Base-by-base conservation (phyloP, 30 jellyfish, hydroid and myxozoan species). In the Sanderia malayensis region DNA sequence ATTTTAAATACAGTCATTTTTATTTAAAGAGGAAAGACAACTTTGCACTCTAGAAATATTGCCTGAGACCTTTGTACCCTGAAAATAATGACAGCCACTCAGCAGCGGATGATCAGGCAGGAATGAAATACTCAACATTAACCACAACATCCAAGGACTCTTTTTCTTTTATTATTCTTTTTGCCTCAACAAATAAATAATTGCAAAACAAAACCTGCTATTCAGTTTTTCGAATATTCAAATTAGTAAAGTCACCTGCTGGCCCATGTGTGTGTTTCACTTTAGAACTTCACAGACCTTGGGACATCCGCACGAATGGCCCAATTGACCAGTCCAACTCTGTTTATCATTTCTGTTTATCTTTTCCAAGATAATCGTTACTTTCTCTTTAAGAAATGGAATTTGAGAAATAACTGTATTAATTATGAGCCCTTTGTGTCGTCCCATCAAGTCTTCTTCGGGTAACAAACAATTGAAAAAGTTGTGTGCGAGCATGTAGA, bases 21-120 rank as follows among this genome's bases (percentile, higher is more conserved):
- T 64, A 21, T 28, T 33, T 28, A 64, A 64, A 32, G 31, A 2
- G 59, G 59, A 22, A 64, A 64, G 46, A 28, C 28, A 64, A 32
- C 76, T 64, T 33, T 64, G 44, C 7, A 28, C 76, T 24, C 64
- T 49, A 49, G 18, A 49, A 49, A 49, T 49, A 49, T 49, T 49
- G 8, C 64, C 64, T 49, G 64, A 49, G 64, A 49, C 64, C 64
- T 49, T 49, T 49, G 64, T 49, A 49, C 64, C 11, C 64, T 49
- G 64, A 13, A 37, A 4, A 37, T 37, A 37, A 4, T 37, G 52
- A 49, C 64, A 49, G 18, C 64, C 64, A 49, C 64, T 49, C 64
- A 49, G 18, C 64, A 11, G 18, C 64, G 8, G 18, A 49, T 49
- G 64, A 49, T 49, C 64, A 49, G 64, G 18, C 64, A 49, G 8